Percentiles rank a stretch among this genome's conserved stretches.
These are phyloP conservation scores for Danio aesculapii DNA, from an alignment of 2,797 vertebrate species.

Conservation along the genomic window DNA sequence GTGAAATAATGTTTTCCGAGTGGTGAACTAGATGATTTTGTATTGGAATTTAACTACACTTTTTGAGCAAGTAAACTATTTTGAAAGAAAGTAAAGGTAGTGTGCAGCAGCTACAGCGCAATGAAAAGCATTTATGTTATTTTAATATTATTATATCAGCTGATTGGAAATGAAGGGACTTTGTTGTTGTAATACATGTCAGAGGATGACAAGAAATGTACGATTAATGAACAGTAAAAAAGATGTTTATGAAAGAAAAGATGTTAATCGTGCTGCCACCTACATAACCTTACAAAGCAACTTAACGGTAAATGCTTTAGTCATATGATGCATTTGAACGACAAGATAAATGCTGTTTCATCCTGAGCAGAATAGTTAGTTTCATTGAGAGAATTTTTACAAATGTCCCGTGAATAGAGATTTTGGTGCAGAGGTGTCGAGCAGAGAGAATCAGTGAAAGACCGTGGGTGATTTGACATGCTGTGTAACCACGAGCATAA, in stretches of 20 bases:
- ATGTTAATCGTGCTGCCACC: background rate
- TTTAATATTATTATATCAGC: background rate
- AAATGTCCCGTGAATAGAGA: slow-evolving; percentile 8
- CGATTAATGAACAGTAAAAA: background rate
- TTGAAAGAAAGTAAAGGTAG: no score
- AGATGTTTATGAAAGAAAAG: background rate
- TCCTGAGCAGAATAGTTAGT: background rate
- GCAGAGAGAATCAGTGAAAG: background rate
- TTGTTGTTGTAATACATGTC: background rate
- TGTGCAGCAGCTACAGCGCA: no score
- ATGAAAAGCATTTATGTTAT: no score
- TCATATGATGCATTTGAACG: background rate
- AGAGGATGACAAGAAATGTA: background rate
- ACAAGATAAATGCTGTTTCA: slow-evolving; percentile 22
- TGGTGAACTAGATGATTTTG: no score
- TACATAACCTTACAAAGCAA: background rate
- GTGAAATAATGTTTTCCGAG: background rate
- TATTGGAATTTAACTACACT: no score
- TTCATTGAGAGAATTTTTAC: background rate
- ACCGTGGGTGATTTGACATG: background rate
- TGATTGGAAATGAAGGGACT: no score
- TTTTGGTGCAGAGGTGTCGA: background rate
- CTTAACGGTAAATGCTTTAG: slow-evolving; percentile 1
- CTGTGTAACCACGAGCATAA: background rate
- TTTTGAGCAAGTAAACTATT: no score